A percentile compares a stretch with the other conserved stretches of the same genome.
These are phyloP conservation scores for Oegoconia quadripuncta DNA, from an alignment of 2,888 invertebrate genomes.

Conservation along the genomic window DNA sequence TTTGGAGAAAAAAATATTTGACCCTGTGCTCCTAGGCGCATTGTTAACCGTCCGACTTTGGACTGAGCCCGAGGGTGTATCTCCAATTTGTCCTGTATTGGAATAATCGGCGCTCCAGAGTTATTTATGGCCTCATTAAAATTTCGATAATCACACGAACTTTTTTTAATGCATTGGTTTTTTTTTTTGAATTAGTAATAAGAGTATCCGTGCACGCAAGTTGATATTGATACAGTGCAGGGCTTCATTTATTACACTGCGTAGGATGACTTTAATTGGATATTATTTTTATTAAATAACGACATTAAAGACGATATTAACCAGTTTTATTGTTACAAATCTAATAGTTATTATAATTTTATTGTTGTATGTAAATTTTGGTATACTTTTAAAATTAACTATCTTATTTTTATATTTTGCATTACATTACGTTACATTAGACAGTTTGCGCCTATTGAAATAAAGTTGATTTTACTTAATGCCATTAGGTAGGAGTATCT, in stretches of 20 bases:
- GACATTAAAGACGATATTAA: constrained; percentile 33
- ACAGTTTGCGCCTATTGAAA: no score
- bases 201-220: constrained; percentile 19
- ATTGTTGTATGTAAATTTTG: constrained; percentile 7
- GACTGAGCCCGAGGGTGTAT: constrained; percentile 52
- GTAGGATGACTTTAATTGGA: constrained; percentile 63
- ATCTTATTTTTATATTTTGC: no score
- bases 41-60: constrained; percentile 47
- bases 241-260: constrained; percentile 36
- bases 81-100: constrained; percentile 70
- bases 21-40: constrained; percentile 52
- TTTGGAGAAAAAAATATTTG: constrained; percentile 63
- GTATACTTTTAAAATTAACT: no score
- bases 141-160: constrained; percentile 61
- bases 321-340: constrained; percentile 43
- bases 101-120: constrained; percentile 58
- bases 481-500: no score
- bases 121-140: constrained; percentile 74
- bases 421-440: no score
- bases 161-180: constrained; percentile 22
- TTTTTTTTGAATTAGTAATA: constrained; percentile 18
- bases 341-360: constrained; percentile 32
- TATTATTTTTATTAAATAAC: constrained; percentile 48
- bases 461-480: no score
- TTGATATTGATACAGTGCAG: constrained; percentile 23